phyloP scores from a whole-genome alignment of 1,140 invertebrate species.

The Trissolcus basalis region DNA sequence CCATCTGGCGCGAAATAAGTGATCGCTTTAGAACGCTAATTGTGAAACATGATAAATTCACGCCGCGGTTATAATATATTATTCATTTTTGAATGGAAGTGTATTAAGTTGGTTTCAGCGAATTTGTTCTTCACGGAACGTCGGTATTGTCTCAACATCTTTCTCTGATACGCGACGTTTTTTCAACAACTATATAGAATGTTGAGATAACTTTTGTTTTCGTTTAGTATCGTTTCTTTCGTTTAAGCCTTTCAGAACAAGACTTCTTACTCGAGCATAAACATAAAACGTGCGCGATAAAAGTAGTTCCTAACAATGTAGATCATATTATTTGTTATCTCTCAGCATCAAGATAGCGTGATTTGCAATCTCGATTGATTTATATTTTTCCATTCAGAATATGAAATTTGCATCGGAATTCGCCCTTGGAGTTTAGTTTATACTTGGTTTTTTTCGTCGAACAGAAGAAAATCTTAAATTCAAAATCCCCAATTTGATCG shows the following conservation, averaged over 20 bases:
- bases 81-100: conserved; percentile 22
- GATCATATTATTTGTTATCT: conserved; percentile 39
- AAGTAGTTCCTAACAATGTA: conserved; percentile 28
- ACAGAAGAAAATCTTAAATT: conserved; percentile 6
- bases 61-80: conserved; percentile 10
- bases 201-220: conserved; percentile 32
- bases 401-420: conserved; percentile 6
- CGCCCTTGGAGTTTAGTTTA: neutral
- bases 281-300: too few relatives aligned
- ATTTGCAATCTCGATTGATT: conserved; percentile 31
- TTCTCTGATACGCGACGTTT: conserved; percentile 8
- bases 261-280: too few relatives aligned
- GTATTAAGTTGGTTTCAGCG: conserved; percentile 37
- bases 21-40: conserved; percentile 22
- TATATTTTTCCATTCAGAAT: conserved; percentile 10
- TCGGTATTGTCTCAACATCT: conserved; percentile 10
- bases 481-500: too few relatives aligned
- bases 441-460: too few relatives aligned
- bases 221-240: conserved; percentile 16
- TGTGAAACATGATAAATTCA: conserved; percentile 37
- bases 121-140: conserved; percentile 29
- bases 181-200: conserved; percentile 25
- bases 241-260: too few relatives aligned
- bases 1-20: too few relatives aligned
- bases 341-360: conserved; percentile 25